Base-by-base conservation (phyloP, 2,888 invertebrate species). In the Athrips mouffetella region DNA sequence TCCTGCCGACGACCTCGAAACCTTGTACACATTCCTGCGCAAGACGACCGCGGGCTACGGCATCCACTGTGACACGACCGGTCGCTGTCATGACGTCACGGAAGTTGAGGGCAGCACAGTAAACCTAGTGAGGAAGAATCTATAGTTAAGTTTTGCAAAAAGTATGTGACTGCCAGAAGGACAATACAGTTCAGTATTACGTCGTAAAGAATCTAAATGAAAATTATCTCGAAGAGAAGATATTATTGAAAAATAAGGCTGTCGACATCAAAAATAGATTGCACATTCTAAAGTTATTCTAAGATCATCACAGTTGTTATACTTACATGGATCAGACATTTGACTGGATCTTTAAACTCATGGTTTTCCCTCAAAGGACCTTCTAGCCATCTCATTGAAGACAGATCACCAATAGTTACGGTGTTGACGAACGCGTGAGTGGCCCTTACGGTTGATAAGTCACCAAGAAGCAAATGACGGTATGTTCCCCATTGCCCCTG, bases 71-170 rank as follows among this genome's bases (percentile, higher is more conserved):
- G 4, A 98, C 90, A 67, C 96, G 96, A 1, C 97, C 98, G 0
- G 96, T 96, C 0, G 98, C 96, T 0, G 96, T 89, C 98, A 98
- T 98, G 0, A 98, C 89, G 75, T 98, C 98, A 66, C 96, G 92
- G 91, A 98, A 98, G 83, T 98, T 99, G 10, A 98, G 75, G 0
- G 97, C 91, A 0, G 96, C 84, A 69, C 94, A 96, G 63, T 93
- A 90, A 0, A 95, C 90, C 73, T 91, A 70, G n/a, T n/a, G n/a
- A n/a, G n/a, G n/a, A n/a, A n/a, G n/a, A n/a, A n/a, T n/a, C n/a
- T n/a, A n/a, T n/a, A n/a, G n/a, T n/a, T n/a, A n/a, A n/a, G n/a
- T n/a, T n/a, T n/a, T n/a, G n/a, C n/a, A n/a, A n/a, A n/a, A n/a
- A n/a, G n/a, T n/a, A n/a, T n/a, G n/a, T n/a, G n/a, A n/a, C n/a